phyloP scores from a whole-genome alignment of 2,113 vertebrate species.

The Boulengeromyrus knoepffleri region DNA sequence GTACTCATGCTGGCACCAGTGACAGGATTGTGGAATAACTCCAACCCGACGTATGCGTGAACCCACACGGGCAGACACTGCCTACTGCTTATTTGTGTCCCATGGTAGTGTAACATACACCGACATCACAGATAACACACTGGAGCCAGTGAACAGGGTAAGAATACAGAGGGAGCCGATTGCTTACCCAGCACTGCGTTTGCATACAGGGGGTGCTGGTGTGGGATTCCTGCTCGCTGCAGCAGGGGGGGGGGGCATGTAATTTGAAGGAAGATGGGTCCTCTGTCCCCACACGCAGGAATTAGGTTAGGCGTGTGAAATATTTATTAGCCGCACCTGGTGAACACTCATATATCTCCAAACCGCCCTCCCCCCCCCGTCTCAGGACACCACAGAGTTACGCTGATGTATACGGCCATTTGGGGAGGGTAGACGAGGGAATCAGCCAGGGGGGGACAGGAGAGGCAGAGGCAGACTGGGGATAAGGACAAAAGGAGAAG shows the following conservation, averaged over 20 bases:
- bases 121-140: background rate
- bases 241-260: background rate
- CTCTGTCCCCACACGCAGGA: slow-evolving; percentile 22
- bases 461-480: background rate
- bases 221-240: background rate
- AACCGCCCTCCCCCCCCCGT: background rate
- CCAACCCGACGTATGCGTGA: no score
- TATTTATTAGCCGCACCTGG: slow-evolving; percentile 43
- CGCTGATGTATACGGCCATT: background rate
- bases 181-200: background rate
- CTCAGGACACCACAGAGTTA: background rate
- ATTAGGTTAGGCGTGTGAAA: slow-evolving; percentile 34
- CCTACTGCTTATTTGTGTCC: background rate
- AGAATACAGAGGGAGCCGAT: background rate
- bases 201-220: background rate
- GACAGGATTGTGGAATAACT: background rate
- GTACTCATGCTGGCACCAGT: background rate
- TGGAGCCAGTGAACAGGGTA: background rate
- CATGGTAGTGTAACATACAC: background rate
- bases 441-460: background rate
- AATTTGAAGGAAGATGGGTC: background rate
- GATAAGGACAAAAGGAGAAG: background rate
- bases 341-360: slow-evolving; percentile 45
- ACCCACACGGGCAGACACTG: background rate
- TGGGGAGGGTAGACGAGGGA: background rate